phyloP scores from a whole-genome alignment of 2,113 vertebrate genomes.

The Erythrocercus mccallii region DNA sequence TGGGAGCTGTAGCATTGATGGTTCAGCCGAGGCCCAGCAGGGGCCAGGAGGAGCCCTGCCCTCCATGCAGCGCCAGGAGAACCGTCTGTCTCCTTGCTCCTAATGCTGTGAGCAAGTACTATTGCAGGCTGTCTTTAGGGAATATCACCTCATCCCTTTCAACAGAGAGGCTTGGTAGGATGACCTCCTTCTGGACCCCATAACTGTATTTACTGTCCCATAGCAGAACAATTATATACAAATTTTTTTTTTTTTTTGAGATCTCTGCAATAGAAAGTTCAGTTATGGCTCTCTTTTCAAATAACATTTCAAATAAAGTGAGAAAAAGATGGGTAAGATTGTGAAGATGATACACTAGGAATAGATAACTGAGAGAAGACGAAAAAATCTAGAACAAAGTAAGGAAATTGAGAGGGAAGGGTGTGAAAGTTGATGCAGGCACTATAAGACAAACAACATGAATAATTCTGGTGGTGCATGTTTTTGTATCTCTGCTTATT shows the following conservation, averaged over 20 bases:
- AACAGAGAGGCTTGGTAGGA: background rate
- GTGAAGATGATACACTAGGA: background rate
- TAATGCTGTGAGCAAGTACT: background rate
- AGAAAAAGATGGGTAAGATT: background rate
- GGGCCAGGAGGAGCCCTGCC: background rate
- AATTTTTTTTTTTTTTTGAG: background rate
- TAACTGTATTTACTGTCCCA: background rate
- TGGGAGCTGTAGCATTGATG: fast-evolving
- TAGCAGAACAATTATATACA: background rate
- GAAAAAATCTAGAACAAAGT: background rate
- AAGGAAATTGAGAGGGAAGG: background rate
- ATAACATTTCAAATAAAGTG: background rate
- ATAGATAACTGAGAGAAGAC: background rate
- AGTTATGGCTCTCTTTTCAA: background rate
- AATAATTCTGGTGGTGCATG: background rate
- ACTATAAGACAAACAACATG: background rate
- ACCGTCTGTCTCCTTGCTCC: fast-evolving
- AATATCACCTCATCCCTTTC: background rate
- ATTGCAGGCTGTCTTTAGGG: background rate
- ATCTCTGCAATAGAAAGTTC: background rate
- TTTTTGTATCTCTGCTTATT: background rate
- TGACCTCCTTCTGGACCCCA: background rate
- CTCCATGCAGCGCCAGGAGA: background rate
- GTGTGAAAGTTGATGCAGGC: background rate
- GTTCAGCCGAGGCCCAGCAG: background rate